phyloP scores from a whole-genome alignment of 2,113 vertebrate species.

The Carollia perspicillata region DNA sequence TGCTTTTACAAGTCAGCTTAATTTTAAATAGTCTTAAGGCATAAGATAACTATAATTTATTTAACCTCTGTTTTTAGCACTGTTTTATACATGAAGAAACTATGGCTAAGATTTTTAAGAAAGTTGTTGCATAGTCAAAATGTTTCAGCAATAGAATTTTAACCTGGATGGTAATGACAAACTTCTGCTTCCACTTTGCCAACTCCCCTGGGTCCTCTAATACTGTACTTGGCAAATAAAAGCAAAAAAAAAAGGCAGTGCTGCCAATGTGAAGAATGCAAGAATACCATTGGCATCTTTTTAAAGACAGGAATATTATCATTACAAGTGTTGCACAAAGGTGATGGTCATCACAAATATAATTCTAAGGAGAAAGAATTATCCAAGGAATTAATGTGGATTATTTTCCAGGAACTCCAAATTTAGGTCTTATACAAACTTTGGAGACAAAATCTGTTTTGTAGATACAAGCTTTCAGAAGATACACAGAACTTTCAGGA shows the following conservation, averaged over 20 bases:
- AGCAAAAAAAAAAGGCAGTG: neutral
- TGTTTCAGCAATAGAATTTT: neutral
- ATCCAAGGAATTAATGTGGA: neutral
- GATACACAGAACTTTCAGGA: neutral
- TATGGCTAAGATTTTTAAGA: neutral
- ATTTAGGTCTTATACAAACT: neutral
- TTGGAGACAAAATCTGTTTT: slow-evolving; percentile 8
- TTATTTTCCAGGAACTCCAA: neutral
- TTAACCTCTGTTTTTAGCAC: neutral
- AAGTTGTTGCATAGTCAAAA: neutral
- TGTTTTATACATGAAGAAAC: neutral
- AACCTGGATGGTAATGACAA: neutral
- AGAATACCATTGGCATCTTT: neutral
- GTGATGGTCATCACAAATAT: neutral
- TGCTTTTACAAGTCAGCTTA: neutral
- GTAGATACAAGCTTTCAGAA: neutral
- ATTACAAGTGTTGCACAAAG: neutral
- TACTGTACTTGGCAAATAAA: neutral
- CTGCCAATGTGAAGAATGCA: neutral
- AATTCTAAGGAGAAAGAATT: neutral
- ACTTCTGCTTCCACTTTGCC: neutral
- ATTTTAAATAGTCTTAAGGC: neutral
- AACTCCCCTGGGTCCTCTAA: neutral
- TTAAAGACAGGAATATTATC: neutral
- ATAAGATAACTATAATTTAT: neutral